A percentile compares a stretch with the other conserved stretches of the same genome.
Evolutionary conservation across 2,113 vertebrate species (phyloP).

Genomic region (Rostratula benghalensis): DNA sequence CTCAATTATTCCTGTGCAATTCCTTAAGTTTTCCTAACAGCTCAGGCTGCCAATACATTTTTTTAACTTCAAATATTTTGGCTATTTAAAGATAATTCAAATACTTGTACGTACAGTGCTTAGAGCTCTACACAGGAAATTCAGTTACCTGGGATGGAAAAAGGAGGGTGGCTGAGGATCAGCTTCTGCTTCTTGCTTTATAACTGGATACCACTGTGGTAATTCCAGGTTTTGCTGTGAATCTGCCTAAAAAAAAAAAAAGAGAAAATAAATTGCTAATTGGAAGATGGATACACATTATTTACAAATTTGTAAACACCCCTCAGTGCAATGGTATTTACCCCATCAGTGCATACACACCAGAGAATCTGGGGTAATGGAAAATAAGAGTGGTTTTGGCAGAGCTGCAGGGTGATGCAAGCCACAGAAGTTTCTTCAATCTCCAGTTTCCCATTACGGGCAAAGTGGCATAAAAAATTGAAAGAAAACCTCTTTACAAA

Average conservation of each 20-base stretch:
- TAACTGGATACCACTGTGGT: conserved; percentile 88
- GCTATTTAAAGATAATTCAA: not conserved
- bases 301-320: not conserved
- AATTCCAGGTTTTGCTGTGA: conserved; percentile 81
- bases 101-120: not conserved
- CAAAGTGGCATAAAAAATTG: not conserved
- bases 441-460: not conserved
- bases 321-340: not conserved
- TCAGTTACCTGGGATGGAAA: conserved; percentile 90
- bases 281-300: not conserved
- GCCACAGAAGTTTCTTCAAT: not conserved
- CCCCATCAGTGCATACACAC: not conserved
- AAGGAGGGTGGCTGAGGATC: conserved; percentile 78
- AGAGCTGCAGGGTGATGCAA: not conserved
- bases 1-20: not conserved
- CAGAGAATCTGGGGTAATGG: not conserved
- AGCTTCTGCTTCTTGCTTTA: conserved; percentile 93
- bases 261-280: not conserved
- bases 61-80: not conserved
- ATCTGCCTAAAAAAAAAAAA: conserved; percentile 78
- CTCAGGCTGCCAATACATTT: not conserved
- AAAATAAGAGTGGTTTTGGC: not conserved
- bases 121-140: not conserved
- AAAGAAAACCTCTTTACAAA: not conserved
- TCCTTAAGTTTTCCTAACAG: not conserved